Conservation (phyloP, 2,113 vertebrate genomes). For the Urocynchramus pylzowi region DNA sequence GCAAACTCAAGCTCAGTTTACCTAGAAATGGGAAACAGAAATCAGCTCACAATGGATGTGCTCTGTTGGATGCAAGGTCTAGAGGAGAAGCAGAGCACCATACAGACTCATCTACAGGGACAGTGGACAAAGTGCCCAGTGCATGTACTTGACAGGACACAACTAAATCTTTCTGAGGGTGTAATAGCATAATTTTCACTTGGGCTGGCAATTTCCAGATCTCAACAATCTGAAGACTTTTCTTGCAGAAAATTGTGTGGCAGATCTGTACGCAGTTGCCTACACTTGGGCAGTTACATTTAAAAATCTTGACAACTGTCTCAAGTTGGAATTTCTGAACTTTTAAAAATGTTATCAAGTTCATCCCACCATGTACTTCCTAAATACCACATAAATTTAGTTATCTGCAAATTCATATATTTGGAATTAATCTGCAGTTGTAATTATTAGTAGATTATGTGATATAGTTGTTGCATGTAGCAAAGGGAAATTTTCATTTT, state of each 20-base stretch:
- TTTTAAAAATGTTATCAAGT: constrained; percentile 15
- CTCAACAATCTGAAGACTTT: background rate
- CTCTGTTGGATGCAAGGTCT: background rate
- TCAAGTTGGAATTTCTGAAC: constrained; percentile 5
- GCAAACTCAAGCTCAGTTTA: background rate
- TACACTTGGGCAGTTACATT: constrained; percentile 4
- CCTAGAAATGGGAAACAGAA: background rate
- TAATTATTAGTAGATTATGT: constrained; percentile 65
- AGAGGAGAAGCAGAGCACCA: background rate
- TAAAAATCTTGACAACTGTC: background rate
- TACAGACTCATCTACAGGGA: background rate
- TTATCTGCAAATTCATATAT: constrained; percentile 2
- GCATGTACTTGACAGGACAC: background rate
- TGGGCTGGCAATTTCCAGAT: background rate
- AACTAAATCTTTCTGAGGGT: background rate
- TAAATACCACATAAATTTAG: constrained; percentile 8
- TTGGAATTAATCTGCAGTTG: constrained; percentile 45
- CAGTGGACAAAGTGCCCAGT: background rate
- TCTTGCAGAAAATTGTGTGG: background rate
- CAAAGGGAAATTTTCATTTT: constrained; percentile 61
- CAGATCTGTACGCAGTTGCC: background rate
- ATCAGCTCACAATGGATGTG: background rate
- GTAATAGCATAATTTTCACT: background rate
- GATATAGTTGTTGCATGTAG: constrained; percentile 35
- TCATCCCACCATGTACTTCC: background rate